Evolutionary conservation across 2,797 vertebrate species (phyloP), one percentile per base, ranked within the genome.

Genomic region (Rhinogobio ventralis): DNA sequence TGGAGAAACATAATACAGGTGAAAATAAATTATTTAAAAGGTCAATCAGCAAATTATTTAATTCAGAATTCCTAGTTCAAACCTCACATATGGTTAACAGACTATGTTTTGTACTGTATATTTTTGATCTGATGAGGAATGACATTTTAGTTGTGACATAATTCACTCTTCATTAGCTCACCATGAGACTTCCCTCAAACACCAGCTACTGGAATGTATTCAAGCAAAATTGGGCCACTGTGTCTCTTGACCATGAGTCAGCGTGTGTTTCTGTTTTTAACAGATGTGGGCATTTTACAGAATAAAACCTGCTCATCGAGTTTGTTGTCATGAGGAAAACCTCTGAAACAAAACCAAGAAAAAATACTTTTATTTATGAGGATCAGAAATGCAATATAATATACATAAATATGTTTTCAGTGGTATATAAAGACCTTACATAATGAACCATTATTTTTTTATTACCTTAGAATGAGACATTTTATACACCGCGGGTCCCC

Each of bases 191-290:
- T 85, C 39, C 79, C 69, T 85, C 15, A 57, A 55, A 72, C 19
- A 45, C n/a, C 17, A 73, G 23, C 42, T 33, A 6, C 82, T 85
- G 76, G 83, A 87, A 46, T 68, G 28, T 42, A 49, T 86, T 84
- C 86, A 87, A 62, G 71, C 45, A 20, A 85, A 89, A 85, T 28
- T 89, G 87, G 76, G 81, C 80, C 80, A 89, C 17, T 77, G 66
- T 83, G 88, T 89, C 67, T 87, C 28, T 78, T 82, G 85, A 77
- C 77, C 85, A 79, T 14, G 36, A 60, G 55, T 75, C 62, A 9
- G 69, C 62, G 7, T 79, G 60, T 78, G 57, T 55, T 30, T 81
- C 78, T 79, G 23, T 71, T n/a, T 76, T 53, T 76, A 30, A 66
- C 60, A 66, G 76, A 66, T 62, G 77, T 71, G 53, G 7, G 51